phyloP scores from a whole-genome alignment of 2,797 vertebrate species.

The Dendrocincla tyrannina region DNA sequence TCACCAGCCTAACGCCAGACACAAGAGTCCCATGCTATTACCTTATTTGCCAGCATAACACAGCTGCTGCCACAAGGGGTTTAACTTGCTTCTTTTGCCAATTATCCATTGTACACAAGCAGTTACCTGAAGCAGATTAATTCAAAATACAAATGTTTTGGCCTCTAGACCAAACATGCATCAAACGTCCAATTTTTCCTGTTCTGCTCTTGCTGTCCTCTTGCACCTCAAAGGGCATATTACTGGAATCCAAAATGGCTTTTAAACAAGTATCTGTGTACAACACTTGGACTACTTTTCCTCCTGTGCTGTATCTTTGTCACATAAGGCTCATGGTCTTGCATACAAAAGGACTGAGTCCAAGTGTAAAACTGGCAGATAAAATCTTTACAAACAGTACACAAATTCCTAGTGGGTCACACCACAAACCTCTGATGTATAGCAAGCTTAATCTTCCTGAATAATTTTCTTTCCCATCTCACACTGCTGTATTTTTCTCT shows the following conservation, averaged over 20 bases:
- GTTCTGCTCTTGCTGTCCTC: background rate
- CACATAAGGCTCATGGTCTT: background rate
- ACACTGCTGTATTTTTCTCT: background rate
- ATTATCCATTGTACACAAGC: background rate
- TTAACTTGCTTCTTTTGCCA: background rate
- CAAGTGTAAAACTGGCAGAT: background rate
- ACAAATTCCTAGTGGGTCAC: background rate
- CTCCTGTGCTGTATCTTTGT: background rate
- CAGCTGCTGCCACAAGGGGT: background rate
- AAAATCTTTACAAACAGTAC: background rate
- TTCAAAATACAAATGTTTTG: background rate
- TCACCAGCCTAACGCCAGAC: background rate
- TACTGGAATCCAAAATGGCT: background rate
- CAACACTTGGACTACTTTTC: background rate
- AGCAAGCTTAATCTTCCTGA: slow-evolving; percentile 19
- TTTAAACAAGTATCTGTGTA: background rate
- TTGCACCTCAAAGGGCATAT: background rate
- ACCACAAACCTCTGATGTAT: background rate
- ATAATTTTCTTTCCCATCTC: background rate
- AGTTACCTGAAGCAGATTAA: background rate
- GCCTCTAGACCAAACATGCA: background rate
- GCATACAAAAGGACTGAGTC: background rate
- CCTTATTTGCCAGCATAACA: background rate
- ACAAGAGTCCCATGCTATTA: background rate
- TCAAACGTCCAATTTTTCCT: fast-evolving